These are phyloP conservation scores for Drosophila neotestacea DNA, from an alignment of 2,888 invertebrate genomes.

Conservation along the genomic window DNA sequence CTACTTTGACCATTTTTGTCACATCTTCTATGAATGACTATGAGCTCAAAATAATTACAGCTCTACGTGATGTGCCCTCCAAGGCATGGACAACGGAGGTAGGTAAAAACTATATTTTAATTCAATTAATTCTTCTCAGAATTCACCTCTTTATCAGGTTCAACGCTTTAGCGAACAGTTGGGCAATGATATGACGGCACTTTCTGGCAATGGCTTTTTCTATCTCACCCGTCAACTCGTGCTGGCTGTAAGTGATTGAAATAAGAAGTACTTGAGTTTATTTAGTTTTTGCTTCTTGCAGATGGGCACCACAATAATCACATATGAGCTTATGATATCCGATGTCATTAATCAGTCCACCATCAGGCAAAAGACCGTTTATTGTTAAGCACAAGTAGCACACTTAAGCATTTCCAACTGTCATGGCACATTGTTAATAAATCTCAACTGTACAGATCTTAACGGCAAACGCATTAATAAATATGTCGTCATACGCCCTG, in stretches of 20 bases:
- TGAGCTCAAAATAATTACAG: conserved; percentile 85
- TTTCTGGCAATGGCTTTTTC: conserved; percentile 82
- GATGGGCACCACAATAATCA: conserved; percentile 88
- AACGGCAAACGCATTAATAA: conserved; percentile 48
- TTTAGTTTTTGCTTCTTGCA: conserved; percentile 49
- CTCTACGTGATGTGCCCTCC: conserved; percentile 85
- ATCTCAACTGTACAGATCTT: conserved; percentile 35
- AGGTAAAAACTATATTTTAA: not conserved
- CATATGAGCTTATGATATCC: conserved; percentile 89
- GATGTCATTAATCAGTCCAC: conserved; percentile 83
- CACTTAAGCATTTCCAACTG: conserved; percentile 30
- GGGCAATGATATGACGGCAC: conserved; percentile 78
- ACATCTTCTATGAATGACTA: conserved; percentile 87
- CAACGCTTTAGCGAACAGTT: conserved; percentile 82
- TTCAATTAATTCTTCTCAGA: not conserved
- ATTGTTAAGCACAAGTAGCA: conserved; percentile 58
- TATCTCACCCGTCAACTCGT: conserved; percentile 82
- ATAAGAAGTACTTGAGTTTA: accelerated
- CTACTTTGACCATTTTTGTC: conserved; percentile 86
- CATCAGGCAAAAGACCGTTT: conserved; percentile 73
- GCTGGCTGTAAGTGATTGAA: conserved; percentile 70
- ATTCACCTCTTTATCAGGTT: conserved; percentile 51
- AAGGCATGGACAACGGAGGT: conserved; percentile 86
- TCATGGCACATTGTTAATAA: conserved; percentile 43
- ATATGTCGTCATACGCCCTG: conserved; percentile 34